These are phyloP conservation scores for Marcusenius ussheri DNA, from an alignment of 2,113 vertebrate genomes.

Conservation along the genomic window DNA sequence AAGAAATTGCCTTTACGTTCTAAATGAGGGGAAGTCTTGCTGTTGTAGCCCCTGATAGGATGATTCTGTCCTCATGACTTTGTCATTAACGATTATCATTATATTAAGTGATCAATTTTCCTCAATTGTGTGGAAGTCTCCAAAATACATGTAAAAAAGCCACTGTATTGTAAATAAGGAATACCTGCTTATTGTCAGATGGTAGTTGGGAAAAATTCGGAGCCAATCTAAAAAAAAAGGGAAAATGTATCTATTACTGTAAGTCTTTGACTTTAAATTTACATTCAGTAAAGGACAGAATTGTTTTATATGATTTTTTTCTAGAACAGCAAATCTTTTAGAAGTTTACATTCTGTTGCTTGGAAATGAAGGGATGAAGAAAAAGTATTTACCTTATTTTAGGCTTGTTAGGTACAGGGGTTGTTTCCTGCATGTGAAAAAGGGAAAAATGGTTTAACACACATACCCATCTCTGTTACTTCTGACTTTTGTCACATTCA, in stretches of 20 bases:
- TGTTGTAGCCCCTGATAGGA: background rate
- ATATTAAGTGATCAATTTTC: background rate
- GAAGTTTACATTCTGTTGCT: background rate
- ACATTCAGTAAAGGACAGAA: background rate
- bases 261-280: background rate
- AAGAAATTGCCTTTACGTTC: background rate
- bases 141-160: background rate
- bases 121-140: background rate
- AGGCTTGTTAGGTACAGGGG: slow-evolving; percentile 30
- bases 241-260: background rate
- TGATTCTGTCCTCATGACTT: background rate
- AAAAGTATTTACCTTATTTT: slow-evolving; percentile 42
- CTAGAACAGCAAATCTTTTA: background rate
- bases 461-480: background rate
- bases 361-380: background rate
- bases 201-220: slow-evolving; percentile 36
- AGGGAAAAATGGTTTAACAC: background rate
- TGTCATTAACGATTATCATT: background rate
- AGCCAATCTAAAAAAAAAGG: slow-evolving; percentile 47
- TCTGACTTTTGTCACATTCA: background rate
- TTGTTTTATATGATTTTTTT: background rate
- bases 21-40: background rate
- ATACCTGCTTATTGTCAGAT: slow-evolving; percentile 38
- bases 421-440: slow-evolving; percentile 31
- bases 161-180: background rate